Percentiles rank a stretch among this genome's conserved stretches.
These are phyloP conservation scores for Lithophane leautieri DNA, from an alignment of 2,888 invertebrate genomes.

Conservation along the genomic window DNA sequence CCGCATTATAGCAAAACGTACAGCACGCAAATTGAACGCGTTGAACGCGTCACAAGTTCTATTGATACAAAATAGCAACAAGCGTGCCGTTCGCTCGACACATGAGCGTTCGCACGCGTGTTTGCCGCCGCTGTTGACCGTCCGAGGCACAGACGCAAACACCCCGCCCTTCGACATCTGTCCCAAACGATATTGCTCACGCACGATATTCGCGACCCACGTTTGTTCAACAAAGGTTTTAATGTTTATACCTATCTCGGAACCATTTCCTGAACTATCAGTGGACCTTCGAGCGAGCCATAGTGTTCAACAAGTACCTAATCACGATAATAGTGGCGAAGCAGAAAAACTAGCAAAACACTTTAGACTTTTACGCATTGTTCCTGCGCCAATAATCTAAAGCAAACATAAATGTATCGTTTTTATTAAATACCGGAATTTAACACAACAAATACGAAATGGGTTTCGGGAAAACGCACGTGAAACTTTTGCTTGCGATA, in stretches of 20 bases:
- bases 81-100: constrained; percentile 71
- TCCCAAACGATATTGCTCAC: constrained; percentile 81
- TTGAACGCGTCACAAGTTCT: constrained; percentile 65
- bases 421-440: constrained; percentile 18
- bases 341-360: constrained; percentile 24
- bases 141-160: constrained; percentile 77
- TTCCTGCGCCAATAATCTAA: constrained; percentile 12
- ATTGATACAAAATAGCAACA: constrained; percentile 76
- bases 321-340: constrained; percentile 7
- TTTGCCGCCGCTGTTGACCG: constrained; percentile 82
- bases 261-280: constrained; percentile 68
- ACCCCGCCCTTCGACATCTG: constrained; percentile 77
- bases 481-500: constrained; percentile 46
- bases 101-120: constrained; percentile 82
- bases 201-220: constrained; percentile 78
- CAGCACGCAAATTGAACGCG: constrained; percentile 56
- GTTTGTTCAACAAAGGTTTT: constrained; percentile 77
- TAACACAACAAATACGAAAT: constrained; percentile 37
- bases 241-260: constrained; percentile 73
- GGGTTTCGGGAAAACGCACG: constrained; percentile 37
- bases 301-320: constrained; percentile 27
- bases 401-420: constrained; percentile 9
- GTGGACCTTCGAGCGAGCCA: constrained; percentile 30
- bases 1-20: constrained; percentile 46
- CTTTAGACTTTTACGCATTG: constrained; percentile 1